Evolutionary conservation across 1,140 invertebrate species (phyloP).

Genomic region (Caenorhabditis brenneri): DNA sequence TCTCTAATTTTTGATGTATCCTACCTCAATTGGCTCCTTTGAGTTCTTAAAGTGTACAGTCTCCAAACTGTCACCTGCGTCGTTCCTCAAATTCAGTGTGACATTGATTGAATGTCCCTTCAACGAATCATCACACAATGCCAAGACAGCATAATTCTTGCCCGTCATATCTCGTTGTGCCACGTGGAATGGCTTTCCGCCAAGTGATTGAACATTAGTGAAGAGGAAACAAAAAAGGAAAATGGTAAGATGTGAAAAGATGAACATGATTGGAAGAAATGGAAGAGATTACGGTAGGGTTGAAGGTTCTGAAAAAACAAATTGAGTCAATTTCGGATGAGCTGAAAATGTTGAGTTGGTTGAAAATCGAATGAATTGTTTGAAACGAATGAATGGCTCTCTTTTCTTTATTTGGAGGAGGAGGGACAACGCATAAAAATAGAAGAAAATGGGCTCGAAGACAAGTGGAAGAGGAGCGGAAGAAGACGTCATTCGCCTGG

Average conservation of each 20-base stretch:
- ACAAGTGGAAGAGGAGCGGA: slow-evolving; percentile 20
- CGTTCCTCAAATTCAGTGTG: neutral
- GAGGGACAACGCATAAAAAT: neutral
- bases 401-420: neutral
- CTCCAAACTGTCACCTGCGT: slow-evolving; percentile 1
- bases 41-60: neutral
- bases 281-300: neutral
- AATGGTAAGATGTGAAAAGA: slow-evolving; percentile 15
- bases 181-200: slow-evolving; percentile 22
- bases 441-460: neutral
- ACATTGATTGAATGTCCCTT: slow-evolving; percentile 16
- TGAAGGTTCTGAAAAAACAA: neutral
- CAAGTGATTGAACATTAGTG: neutral
- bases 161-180: slow-evolving; percentile 15
- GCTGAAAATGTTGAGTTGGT: slow-evolving; percentile 19
- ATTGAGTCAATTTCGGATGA: neutral
- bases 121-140: slow-evolving; percentile 22
- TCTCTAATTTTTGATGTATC: no score
- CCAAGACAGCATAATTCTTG: slow-evolving; percentile 26
- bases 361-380: neutral
- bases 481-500: slow-evolving; percentile 41
- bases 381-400: neutral
- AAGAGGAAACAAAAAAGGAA: neutral
- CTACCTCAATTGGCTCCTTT: slow-evolving; percentile 26
- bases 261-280: neutral